These are phyloP conservation scores for Frieseomelitta varia DNA, from an alignment of 1,140 invertebrate species.

Conservation along the genomic window DNA sequence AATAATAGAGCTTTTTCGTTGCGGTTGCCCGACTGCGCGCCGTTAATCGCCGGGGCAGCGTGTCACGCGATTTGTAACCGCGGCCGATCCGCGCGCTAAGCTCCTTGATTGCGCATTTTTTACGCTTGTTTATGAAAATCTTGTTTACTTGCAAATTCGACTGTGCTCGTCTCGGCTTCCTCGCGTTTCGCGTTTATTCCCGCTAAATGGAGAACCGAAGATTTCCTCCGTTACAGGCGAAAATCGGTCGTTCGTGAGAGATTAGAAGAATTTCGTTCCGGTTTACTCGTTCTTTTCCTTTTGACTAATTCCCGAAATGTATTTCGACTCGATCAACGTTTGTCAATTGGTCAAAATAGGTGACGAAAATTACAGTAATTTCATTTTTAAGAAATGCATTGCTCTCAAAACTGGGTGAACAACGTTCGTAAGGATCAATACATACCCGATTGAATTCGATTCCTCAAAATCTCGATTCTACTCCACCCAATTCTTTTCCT, in stretches of 20 bases:
- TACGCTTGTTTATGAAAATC: not conserved
- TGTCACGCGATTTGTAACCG: conserved; percentile 9
- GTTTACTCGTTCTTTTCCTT: too few relatives aligned
- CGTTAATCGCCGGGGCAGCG: conserved; percentile 33
- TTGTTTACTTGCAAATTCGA: conserved; percentile 27
- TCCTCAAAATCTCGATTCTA: not conserved
- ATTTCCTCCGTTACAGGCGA: not conserved
- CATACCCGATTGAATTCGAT: too few relatives aligned
- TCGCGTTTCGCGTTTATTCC: too few relatives aligned
- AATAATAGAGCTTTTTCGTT: conserved; percentile 54
- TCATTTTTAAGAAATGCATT: not conserved
- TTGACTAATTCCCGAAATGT: too few relatives aligned
- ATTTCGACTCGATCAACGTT: too few relatives aligned
- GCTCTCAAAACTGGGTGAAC: not conserved
- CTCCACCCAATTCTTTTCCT: too few relatives aligned
- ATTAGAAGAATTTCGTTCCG: not conserved
- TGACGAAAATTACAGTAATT: too few relatives aligned
- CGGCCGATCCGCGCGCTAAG: not conserved
- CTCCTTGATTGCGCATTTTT: not conserved
- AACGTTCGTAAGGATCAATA: not conserved
- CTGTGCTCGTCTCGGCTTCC: too few relatives aligned
- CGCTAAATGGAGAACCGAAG: not conserved
- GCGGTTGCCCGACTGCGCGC: conserved; percentile 20
- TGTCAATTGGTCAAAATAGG: too few relatives aligned
- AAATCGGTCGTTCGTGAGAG: not conserved